These are phyloP conservation scores for Lysandra coridon DNA, from an alignment of 2,888 invertebrate species.

Conservation along the genomic window DNA sequence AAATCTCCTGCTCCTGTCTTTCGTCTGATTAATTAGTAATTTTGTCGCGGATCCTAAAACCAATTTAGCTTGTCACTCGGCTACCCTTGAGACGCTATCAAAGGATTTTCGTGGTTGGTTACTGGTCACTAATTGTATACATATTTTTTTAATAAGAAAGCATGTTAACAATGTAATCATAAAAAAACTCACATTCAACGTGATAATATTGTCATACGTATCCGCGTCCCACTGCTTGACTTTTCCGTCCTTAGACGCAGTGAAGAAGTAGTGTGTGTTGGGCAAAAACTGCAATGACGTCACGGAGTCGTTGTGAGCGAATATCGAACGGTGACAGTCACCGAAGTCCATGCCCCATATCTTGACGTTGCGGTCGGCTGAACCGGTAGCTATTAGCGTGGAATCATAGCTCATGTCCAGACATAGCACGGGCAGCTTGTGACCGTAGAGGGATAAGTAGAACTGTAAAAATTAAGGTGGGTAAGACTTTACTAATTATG, in stretches of 20 bases:
- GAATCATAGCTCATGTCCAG: slow-evolving; percentile 96
- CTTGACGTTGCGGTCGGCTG: slow-evolving; percentile 96
- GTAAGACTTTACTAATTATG: too few relatives aligned
- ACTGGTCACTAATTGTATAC: too few relatives aligned
- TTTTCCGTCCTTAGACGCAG: slow-evolving; percentile 95
- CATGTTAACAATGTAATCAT: background rate
- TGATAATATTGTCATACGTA: slow-evolving; percentile 93
- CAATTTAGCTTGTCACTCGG: too few relatives aligned
- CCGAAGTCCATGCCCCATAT: slow-evolving; percentile 99
- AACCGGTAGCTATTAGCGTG: slow-evolving; percentile 93
- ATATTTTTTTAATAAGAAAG: background rate
- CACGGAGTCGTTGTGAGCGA: slow-evolving; percentile 97
- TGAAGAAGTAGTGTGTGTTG: slow-evolving; percentile 95
- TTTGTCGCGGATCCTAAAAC: too few relatives aligned
- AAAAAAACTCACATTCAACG: slow-evolving; percentile 83
- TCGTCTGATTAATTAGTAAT: too few relatives aligned
- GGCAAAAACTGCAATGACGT: slow-evolving; percentile 94
- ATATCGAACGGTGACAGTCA: slow-evolving; percentile 97
- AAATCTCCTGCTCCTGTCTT: too few relatives aligned
- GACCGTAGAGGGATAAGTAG: slow-evolving; percentile 96
- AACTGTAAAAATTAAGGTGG: slow-evolving; percentile 80
- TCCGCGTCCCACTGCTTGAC: slow-evolving; percentile 99
- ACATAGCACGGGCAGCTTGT: slow-evolving; percentile 95
- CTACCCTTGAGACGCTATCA: too few relatives aligned
- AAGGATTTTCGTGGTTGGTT: too few relatives aligned